Percentiles rank a stretch among this genome's conserved stretches.
These are phyloP conservation scores for Plebejus melissa DNA, from an alignment of 2,888 invertebrate genomes.

Conservation along the genomic window DNA sequence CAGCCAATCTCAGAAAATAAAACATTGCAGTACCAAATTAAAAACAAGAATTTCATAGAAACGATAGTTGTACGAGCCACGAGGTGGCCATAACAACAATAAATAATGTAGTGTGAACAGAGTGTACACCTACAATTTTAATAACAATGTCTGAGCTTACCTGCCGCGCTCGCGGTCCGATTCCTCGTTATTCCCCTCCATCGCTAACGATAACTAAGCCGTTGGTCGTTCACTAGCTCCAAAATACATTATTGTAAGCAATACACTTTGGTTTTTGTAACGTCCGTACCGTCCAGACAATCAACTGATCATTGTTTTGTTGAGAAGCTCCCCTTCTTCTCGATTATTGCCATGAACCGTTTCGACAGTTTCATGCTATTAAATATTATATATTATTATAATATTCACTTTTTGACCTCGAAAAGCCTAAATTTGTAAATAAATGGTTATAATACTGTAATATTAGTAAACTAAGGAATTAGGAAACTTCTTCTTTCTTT, in stretches of 20 bases:
- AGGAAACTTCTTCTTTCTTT: too few relatives aligned
- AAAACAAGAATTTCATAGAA: neutral
- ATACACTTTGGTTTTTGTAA: neutral
- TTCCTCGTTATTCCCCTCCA: slow-evolving; percentile 39
- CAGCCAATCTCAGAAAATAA: too few relatives aligned
- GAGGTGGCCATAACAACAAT: neutral
- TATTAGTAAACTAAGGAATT: neutral
- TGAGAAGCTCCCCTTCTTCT: neutral
- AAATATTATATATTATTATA: neutral
- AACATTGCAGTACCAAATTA: neutral
- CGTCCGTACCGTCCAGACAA: neutral
- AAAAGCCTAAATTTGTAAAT: neutral
- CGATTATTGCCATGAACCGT: neutral
- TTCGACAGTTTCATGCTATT: neutral
- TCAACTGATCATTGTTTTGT: slow-evolving; percentile 15
- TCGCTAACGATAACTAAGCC: slow-evolving; percentile 33
- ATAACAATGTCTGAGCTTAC: slow-evolving; percentile 32
- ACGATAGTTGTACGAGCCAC: too few relatives aligned
- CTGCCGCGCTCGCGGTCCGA: slow-evolving; percentile 37
- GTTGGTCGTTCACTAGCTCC: slow-evolving; percentile 23
- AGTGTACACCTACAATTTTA: too few relatives aligned
- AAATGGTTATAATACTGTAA: neutral
- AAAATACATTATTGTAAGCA: slow-evolving; percentile 7
- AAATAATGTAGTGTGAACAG: too few relatives aligned
- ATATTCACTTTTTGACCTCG: slow-evolving; percentile 7